Evolutionary conservation across 2,797 vertebrate species (phyloP), one percentile per base, ranked within the genome.

Genomic region (Pseudocheirus occidentalis): DNA sequence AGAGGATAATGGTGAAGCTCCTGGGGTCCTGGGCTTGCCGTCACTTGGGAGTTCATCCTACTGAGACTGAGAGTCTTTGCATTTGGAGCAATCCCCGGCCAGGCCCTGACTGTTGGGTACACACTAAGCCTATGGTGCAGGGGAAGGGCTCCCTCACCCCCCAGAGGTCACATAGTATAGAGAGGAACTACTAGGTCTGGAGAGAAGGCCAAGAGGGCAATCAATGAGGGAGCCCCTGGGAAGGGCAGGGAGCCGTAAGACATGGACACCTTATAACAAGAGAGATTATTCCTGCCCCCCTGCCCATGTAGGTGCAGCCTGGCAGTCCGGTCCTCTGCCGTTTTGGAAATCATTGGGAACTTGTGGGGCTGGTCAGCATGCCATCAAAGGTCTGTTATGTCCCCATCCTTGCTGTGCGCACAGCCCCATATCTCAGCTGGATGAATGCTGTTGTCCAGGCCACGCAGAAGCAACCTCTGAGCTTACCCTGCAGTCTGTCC

Each of bases 311-410:
- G 94, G 62, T 96, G 62, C 93, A 95, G 27, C 90, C 93, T 55
- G 95, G 95, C 53, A 94, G 93, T 40, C 94, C 93, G 24, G 56
- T 95, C 59, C 14, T 97, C n/a, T 96, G 94, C 62, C 53, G 55
- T 12, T 91, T 96, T 94, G 95, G 93, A 29, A 95, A 56, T 31
- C 93, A 90, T 34, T 93, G 94, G 95, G 40, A 97, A 87, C 52
- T 93, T 1, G 94, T 94, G 52, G 95, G 91, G 52, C 73, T 95
- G 9, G 58, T 95, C 93, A 89, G 7, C 40, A 90, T 90, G 13
- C 90, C 58, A 4, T 90, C 92, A 66, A 5, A 53, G 21, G 11
- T 58, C 55, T 95, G 58, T 66, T 5, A 58, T 10, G 5, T 66
- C 27, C 92, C 92, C 53, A 1, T 92, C 57, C 40, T 92, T 46